Evolutionary conservation across 2,113 vertebrate species (phyloP), one percentile per base, ranked within the genome.

Genomic region (Nothobranchius kuhntae): DNA sequence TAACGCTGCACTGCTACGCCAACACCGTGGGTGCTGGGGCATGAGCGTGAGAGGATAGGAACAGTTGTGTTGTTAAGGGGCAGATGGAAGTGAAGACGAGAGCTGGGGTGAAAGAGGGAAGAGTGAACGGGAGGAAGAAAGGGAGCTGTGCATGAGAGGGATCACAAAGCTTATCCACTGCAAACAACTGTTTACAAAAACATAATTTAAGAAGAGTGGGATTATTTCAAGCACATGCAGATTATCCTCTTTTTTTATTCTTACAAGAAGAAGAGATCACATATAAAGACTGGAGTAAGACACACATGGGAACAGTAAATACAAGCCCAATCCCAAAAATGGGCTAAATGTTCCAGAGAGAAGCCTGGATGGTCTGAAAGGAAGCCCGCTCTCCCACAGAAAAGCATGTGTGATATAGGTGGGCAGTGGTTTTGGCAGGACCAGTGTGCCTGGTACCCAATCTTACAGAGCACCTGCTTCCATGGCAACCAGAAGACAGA

Each of bases 401-500:
- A 78, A 74, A 85, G 85, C 78, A 82, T 75, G 77, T 67, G 72
- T 83, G 81, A 86, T 78, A 77, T 80, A 89, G 84, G 89, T 90
- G 82, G 86, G 87, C 79, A 88, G 81, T 53, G 44, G 78, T 85
- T 89, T 86, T 89, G 89, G 87, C 87, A 89, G 54, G 53, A 66
- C 74, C 77, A 71, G 46, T 59, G 54, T 14, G 38, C 44, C 68
- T 67, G 65, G 67, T 82, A 84, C 80, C 87, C 82, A 69, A 67
- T 72, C 59, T 60, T 69, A 85, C 74, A 82, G 79, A 71, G 74
- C 73, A 89, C 79, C 81, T 84, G 92, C 89, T 92, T 73, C 92
- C 90, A 92, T 92, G 90, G 91, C 86, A 93, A 93, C 91, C 73
- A 80, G 47, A 73, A 71, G 71, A 78, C 56, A 75, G 71, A 91